Evolutionary conservation across 2,888 invertebrate species (phyloP), one percentile per base, ranked within the genome.

Genomic region (Rutpela maculata): DNA sequence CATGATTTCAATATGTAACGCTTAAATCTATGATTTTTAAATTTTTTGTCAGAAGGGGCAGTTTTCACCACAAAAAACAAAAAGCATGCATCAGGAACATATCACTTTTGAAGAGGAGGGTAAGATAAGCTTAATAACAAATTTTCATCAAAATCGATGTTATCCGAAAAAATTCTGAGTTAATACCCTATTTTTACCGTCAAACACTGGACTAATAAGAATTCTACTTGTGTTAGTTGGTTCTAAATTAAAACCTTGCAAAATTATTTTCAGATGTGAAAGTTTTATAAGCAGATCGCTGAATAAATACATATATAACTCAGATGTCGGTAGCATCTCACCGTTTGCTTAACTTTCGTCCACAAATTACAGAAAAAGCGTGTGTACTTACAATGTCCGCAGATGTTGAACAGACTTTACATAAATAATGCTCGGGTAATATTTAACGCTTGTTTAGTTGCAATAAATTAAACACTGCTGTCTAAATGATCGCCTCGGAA

Each of bases 381-480:
- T n/a, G 3, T 50, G n/a, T 35, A 35, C 31, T 43, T 50, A 50
- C 50, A n/a, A 50, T 50, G 50, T 12, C 12, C 50, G 3, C 50
- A 5, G 15, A n/a, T 50, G 12, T n/a, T n/a, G 6, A 5, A n/a
- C 50, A 50, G 31, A 62, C 15, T 62, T 62, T 35, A 31, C 31
- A 31, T n/a, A 12, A n/a, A 19, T 22, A 59, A 31, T 31, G 26
- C 62, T 31, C 7, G 62, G 22, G n/a, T n/a, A 22, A 22, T 19
- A 26, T 62, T 31, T 31, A 19, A 1, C 15, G 62, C 62, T n/a
- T 62, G 35, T 35, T 17, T 31, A 35, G 7, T n/a, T 62, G 15
- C 62, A 4, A 62, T 62, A 15, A 62, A 62, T 31, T 17, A n/a
- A 26, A 31, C n/a, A n/a, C n/a, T 22, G 11, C 59, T 59, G 50